Percentiles rank a stretch among this genome's conserved stretches.
Evolutionary conservation across 2,113 vertebrate genomes (phyloP).

Genomic region (Poicephalus meyeri): DNA sequence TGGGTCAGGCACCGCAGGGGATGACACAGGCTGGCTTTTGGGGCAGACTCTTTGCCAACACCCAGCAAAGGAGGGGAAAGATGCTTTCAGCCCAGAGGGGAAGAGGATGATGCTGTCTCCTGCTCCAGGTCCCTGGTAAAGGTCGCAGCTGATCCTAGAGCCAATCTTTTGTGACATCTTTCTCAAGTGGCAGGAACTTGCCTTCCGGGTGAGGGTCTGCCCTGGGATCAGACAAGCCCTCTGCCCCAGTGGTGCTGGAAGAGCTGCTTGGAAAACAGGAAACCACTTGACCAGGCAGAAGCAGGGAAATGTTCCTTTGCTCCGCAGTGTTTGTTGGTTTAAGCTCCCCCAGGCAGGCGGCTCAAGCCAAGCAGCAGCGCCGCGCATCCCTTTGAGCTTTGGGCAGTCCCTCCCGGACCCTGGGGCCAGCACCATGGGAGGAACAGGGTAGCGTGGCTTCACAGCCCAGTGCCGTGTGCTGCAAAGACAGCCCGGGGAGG

Average conservation of each 20-base stretch:
- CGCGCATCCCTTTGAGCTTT: background rate
- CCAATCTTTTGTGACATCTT: background rate
- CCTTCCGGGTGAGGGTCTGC: background rate
- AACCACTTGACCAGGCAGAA: background rate
- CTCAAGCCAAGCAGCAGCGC: background rate
- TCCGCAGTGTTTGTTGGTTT: slow-evolving; percentile 43
- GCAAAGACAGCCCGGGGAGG: background rate
- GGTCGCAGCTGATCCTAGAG: background rate
- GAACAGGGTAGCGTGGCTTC: slow-evolving; percentile 36
- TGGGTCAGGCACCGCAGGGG: background rate
- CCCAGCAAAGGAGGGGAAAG: background rate
- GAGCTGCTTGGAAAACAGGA: slow-evolving; percentile 46
- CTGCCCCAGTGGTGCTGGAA: slow-evolving; percentile 31
- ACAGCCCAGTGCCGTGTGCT: background rate
- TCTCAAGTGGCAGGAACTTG: background rate
- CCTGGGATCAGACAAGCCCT: background rate
- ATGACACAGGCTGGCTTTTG: background rate
- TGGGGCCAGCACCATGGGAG: background rate
- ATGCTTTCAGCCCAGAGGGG: background rate
- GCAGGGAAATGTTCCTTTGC: background rate
- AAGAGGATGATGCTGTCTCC: background rate
- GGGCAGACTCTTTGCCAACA: background rate
- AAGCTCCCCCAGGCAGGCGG: background rate
- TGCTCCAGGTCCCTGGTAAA: background rate
- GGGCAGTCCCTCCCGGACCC: background rate